Conservation (phyloP, 2,797 vertebrate genomes). For the Mus minutoides region DNA sequence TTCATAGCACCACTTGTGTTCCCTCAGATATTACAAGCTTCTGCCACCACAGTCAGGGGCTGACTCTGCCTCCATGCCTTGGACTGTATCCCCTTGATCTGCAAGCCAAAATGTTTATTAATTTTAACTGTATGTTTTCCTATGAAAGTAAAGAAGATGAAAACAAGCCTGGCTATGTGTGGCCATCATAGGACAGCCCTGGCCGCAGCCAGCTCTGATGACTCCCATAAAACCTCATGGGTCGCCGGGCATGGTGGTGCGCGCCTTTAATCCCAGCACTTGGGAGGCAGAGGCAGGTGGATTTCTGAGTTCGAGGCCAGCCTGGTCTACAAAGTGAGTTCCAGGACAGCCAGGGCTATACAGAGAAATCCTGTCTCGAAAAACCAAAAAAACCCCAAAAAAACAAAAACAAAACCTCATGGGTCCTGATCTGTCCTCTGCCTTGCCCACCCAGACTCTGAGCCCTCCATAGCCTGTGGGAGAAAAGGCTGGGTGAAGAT, state of each 20-base stretch:
- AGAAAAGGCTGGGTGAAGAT: background rate
- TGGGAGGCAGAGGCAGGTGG: no score
- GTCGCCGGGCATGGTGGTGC: no score
- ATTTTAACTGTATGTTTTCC: background rate
- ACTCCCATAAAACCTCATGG: background rate
- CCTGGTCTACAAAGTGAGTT: no score
- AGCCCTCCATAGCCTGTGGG: background rate
- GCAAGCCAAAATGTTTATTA: background rate
- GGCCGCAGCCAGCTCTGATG: background rate
- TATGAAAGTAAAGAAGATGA: background rate
- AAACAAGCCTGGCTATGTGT: background rate
- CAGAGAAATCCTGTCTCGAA: no score
- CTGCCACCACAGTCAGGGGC: background rate
- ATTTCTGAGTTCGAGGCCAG: no score
- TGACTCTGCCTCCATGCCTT: no score
- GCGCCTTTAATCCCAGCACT: no score
- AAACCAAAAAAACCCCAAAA: no score
- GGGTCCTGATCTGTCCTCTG: background rate
- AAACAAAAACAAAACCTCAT: background rate
- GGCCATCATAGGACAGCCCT: background rate
- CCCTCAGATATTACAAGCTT: background rate
- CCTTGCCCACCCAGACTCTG: background rate
- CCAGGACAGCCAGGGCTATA: no score
- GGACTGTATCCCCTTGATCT: background rate
- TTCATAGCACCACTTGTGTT: background rate